phyloP scores from a whole-genome alignment of 92 coral and sea anemone genomes.

The Desmophyllum pertusum region DNA sequence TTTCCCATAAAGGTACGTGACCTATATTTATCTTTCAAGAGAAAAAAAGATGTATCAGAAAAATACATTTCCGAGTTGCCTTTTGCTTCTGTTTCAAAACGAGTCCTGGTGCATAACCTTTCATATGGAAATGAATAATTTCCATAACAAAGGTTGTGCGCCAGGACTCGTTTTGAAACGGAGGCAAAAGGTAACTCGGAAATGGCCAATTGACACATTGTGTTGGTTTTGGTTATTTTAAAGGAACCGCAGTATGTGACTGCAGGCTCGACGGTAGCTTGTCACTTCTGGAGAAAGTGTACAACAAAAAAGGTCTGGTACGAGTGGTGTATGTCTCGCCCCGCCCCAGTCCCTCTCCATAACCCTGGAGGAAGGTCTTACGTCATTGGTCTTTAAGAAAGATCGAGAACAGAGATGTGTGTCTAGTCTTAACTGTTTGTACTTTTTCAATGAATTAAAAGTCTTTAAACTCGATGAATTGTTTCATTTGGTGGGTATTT shows the following conservation, averaged over 20 bases:
- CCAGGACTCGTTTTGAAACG: no score
- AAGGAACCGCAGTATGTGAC: conserved; percentile 87
- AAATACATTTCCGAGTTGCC: no score
- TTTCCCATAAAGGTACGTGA: conserved; percentile 89
- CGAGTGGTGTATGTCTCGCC: conserved; percentile 97
- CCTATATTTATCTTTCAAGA: not conserved
- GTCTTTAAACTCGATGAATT: not conserved
- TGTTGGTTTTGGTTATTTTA: conserved; percentile 5
- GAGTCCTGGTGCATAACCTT: no score
- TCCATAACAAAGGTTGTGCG: no score
- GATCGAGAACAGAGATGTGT: not conserved
- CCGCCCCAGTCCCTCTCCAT: conserved; percentile 92
- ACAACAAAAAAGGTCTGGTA: conserved; percentile 96
- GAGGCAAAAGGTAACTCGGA: no score
- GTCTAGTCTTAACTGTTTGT: not conserved
- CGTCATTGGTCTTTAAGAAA: conserved; percentile 91
- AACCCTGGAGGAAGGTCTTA: conserved; percentile 95
- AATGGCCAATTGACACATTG: not conserved
- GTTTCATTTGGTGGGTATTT: not conserved
- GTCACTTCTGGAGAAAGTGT: conserved; percentile 94
- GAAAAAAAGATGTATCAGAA: no score
- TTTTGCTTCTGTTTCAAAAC: no score
- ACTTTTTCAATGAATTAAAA: not conserved
- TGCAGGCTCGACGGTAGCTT: conserved; percentile 69
- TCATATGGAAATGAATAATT: no score